A percentile compares a stretch with the other conserved stretches of the same genome.
phyloP scores from a whole-genome alignment of 2,797 vertebrate genomes.

The Megalops cyprinoides region DNA sequence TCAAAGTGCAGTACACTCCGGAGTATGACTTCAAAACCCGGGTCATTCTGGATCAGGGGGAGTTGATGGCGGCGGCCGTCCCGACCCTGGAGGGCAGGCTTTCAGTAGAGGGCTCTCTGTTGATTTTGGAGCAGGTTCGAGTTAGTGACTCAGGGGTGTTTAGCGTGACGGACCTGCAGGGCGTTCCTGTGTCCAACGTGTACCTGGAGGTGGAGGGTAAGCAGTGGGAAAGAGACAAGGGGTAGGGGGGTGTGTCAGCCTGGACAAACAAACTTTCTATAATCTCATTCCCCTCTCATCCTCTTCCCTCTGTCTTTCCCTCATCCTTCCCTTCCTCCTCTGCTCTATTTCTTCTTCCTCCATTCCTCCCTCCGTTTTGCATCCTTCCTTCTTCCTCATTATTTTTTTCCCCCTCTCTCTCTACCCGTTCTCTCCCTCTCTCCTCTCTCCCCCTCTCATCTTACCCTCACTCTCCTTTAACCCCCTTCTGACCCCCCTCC shows the following conservation, averaged over 20 bases:
- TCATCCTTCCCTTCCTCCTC: neutral
- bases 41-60: conserved; percentile 69
- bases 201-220: conserved; percentile 67
- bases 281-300: too few relatives aligned
- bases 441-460: neutral
- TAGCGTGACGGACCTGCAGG: conserved; percentile 65
- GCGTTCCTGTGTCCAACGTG: conserved; percentile 63
- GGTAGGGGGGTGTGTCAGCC: neutral
- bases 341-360: neutral
- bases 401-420: neutral
- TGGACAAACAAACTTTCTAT: neutral
- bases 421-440: neutral
- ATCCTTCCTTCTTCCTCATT: neutral
- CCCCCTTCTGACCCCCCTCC: neutral
- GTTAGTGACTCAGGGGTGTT: conserved; percentile 65
- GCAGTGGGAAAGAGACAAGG: conserved; percentile 22
- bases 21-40: conserved; percentile 25
- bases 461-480: conserved; percentile 20
- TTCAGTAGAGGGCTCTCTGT: conserved; percentile 62
- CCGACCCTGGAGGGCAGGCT: conserved; percentile 64
- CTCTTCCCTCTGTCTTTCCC: neutral
- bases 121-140: conserved; percentile 65
- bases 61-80: conserved; percentile 56
- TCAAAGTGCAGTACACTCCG: conserved; percentile 62
- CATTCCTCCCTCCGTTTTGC: neutral